Evolutionary conservation across 2,888 invertebrate species (phyloP).

Genomic region (Pasiphila rectangulata): DNA sequence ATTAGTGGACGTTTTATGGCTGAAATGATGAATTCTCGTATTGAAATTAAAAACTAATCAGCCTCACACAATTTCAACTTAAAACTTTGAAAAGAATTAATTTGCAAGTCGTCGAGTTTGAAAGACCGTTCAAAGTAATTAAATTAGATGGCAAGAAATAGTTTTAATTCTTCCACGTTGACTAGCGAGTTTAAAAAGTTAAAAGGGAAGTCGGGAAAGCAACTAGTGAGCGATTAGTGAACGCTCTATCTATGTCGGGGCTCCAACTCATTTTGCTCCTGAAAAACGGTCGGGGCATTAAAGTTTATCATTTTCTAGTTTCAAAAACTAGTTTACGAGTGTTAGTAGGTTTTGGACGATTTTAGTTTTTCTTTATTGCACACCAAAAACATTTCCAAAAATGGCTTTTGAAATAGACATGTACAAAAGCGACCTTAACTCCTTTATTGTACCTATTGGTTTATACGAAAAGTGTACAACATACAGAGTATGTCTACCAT

Average conservation of each 20-base stretch:
- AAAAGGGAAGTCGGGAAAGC: slow-evolving; percentile 36
- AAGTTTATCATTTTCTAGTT: slow-evolving; percentile 2
- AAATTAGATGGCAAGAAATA: slow-evolving; percentile 37
- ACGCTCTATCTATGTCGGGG: slow-evolving; percentile 41
- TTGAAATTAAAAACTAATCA: slow-evolving; percentile 6
- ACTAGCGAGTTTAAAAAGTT: slow-evolving; percentile 47
- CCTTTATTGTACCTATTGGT: too few species aligned
- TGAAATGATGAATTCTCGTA: neutral
- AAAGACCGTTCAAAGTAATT: slow-evolving; percentile 32
- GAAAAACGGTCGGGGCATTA: slow-evolving; percentile 7
- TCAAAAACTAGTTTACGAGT: too few species aligned
- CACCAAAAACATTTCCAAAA: too few species aligned
- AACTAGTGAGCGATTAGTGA: slow-evolving; percentile 46
- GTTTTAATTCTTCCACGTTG: slow-evolving; percentile 32
- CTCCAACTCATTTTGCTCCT: slow-evolving; percentile 2
- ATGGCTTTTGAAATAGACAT: too few species aligned
- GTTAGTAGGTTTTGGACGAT: too few species aligned
- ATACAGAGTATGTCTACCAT: too few species aligned
- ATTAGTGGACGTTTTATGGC: too few species aligned
- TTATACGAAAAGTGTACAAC: too few species aligned
- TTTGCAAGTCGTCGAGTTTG: slow-evolving; percentile 25
- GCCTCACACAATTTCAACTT: neutral
- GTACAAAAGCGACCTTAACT: too few species aligned
- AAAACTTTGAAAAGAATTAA: slow-evolving; percentile 31
- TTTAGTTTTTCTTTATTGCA: too few species aligned